Conservation (phyloP, 2,797 vertebrate species). For the Helicolenus hilgendorfi region DNA sequence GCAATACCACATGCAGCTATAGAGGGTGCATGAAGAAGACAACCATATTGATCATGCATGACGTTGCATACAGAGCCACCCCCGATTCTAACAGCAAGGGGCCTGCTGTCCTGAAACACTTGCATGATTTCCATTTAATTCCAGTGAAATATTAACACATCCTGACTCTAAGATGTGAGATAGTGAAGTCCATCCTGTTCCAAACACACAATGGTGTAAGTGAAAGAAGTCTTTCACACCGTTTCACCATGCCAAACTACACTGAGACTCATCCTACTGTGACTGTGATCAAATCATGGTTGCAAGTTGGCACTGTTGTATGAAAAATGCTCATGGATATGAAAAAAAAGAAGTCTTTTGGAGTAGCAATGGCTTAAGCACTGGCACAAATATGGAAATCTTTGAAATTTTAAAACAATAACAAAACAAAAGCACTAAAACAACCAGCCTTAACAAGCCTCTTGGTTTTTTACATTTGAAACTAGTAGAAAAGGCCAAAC, state of each 20-base stretch:
- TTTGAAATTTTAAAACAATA: constrained; percentile 3
- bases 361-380: constrained; percentile 36
- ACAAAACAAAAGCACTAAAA: constrained; percentile 43
- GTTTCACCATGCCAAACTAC: not conserved
- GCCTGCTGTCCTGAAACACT: constrained; percentile 14
- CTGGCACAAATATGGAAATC: constrained; percentile 35
- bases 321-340: constrained; percentile 6
- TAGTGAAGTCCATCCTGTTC: not conserved
- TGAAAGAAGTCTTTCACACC: not conserved
- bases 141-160: constrained; percentile 24
- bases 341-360: not conserved
- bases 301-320: constrained; percentile 53
- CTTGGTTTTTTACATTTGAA: constrained; percentile 41
- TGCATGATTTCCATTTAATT: constrained; percentile 18
- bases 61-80: constrained; percentile 28
- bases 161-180: constrained; percentile 6
- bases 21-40: constrained; percentile 77
- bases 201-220: not conserved
- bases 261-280: not conserved
- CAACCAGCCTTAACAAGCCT: constrained; percentile 12
- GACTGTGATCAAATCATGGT: not conserved
- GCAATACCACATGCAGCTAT: constrained; percentile 86
- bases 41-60: constrained; percentile 70
- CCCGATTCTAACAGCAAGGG: constrained; percentile 10
- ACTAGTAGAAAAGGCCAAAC: constrained; percentile 59